Evolutionary conservation across 1,140 invertebrate species (phyloP).

Genomic region (Megathymus violae): DNA sequence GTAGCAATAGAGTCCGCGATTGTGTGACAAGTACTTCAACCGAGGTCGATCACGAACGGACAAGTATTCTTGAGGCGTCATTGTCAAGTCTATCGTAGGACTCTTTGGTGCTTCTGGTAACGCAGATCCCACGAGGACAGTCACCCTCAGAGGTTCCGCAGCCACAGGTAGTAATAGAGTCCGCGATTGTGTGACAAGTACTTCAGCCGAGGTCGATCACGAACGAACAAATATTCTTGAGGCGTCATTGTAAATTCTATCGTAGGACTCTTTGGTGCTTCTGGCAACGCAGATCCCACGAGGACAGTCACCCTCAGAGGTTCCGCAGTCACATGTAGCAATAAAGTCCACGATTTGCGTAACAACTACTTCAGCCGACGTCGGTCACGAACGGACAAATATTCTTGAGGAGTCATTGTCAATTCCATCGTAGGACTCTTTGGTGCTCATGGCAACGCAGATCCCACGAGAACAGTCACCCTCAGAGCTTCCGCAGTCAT

Average conservation of each 20-base stretch:
- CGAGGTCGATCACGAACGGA: not conserved
- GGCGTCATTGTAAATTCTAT: not conserved
- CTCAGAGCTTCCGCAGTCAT: not conserved
- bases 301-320: conserved; percentile 12
- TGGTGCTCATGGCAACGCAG: not conserved
- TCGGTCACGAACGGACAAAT: not conserved
- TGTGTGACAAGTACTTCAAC: not conserved
- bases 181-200: too few species aligned
- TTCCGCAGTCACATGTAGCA: not conserved
- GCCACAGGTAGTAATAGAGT: not conserved
- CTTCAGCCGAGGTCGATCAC: too few species aligned
- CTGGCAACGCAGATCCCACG: not conserved
- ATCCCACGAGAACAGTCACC: not conserved
- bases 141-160: conserved; percentile 2
- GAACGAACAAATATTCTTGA: not conserved
- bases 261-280: not conserved
- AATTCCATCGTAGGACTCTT: not conserved
- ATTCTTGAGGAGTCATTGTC: too few species aligned
- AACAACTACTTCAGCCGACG: not conserved
- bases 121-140: conserved; percentile 3
- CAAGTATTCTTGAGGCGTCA: not conserved
- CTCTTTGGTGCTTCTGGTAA: not conserved
- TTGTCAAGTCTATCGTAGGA: not conserved
- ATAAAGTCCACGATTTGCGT: not conserved
- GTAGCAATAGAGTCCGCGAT: not conserved